Base-by-base conservation (phyloP, 2,113 vertebrate species). In the Chrysochloris asiatica region DNA sequence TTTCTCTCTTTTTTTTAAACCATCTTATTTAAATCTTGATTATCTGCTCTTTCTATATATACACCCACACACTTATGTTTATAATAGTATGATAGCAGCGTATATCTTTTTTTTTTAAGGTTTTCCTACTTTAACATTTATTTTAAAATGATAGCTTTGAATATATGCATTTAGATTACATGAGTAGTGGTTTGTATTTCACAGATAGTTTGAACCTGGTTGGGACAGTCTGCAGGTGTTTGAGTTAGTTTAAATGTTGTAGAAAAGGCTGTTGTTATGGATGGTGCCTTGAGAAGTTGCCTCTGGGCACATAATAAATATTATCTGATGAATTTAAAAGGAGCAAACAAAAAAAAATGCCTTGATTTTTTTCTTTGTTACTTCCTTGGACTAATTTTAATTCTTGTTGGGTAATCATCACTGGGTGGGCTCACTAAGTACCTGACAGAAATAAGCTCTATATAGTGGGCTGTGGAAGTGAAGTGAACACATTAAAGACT, bases 21-120 rank as follows among this genome's bases (percentile, higher is more conserved):
- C 98, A 98, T 98, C 97, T 98, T 98, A 99, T 99, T 98, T 98
- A 98, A 98, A 97, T 98, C 97, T 98, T 97, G 98, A 94, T 98
- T 98, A 94, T 97, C 97, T 96, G 95, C 97, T 97, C 97, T 98
- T 96, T 97, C 94, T 97, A 59, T 93, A 86, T 88, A 83, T 72
- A 88, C 43, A n/a, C 59, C 91, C 83, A 94, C 73, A 97, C 96
- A 97, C 96, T 96, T 97, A 96, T 97, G 96, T 97, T 95, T 97
- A 96, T 96, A 96, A 86, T 98, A 98, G 96, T 95, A 93, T 97
- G 94, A 96, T 97, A 98, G 97, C 94, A 96, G 96, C 98, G 95
- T 97, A 95, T 98, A 96, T 96, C 96, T 82, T 96, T 93, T 67
- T 95, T 96, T 95, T 96, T 94, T 94, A 93, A 96, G 94, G 95